Evolutionary conservation across 2,888 invertebrate species (phyloP), one percentile per base, ranked within the genome.

Genomic region (Magallana nippona): DNA sequence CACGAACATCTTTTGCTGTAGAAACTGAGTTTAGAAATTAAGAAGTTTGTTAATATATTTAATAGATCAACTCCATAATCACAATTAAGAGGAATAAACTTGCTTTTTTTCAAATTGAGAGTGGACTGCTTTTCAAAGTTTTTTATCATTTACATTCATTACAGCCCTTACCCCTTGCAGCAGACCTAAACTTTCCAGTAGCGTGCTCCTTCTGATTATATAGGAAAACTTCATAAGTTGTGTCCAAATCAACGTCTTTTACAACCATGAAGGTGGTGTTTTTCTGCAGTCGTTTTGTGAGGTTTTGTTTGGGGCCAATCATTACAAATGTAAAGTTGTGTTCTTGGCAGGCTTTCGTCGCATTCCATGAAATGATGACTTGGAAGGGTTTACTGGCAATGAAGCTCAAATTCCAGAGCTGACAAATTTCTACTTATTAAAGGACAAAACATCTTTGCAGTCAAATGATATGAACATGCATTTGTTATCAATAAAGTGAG

Each of bases 311-410:
- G 13, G 22, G 71, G 22, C 22, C 71, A 71, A 32, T 15, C 27
- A 71, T 71, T 27, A 13, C 27, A 71, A 71, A 22, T 27, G 13
- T 27, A 13, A 27, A 15, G 27, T 71, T 27, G 15, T 32, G 10
- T 27, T 22, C 22, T 19, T 71, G 22, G 27, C 71, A 71, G 11
- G 22, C 27, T 1, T 1, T 27, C 15, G 71, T 71, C 32, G 17
- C 71, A 71, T 71, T 71, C 71, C 71, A 71, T 13, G 22, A 71
- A 22, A 71, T 32, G 11, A 71, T 32, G 22, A 71, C 71, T 71
- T 71, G 22, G 32, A 27, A 15, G 8, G 71, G 71, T 71, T 13
- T 71, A 27, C 32, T 11, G 27, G 71, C 32, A 27, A 71, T 32
- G 27, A 71, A 71, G 27, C 71, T 71, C 27, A 71, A 13, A 22